Base-by-base conservation (phyloP, 2,113 vertebrate genomes). In the Carassius auratus region DNA sequence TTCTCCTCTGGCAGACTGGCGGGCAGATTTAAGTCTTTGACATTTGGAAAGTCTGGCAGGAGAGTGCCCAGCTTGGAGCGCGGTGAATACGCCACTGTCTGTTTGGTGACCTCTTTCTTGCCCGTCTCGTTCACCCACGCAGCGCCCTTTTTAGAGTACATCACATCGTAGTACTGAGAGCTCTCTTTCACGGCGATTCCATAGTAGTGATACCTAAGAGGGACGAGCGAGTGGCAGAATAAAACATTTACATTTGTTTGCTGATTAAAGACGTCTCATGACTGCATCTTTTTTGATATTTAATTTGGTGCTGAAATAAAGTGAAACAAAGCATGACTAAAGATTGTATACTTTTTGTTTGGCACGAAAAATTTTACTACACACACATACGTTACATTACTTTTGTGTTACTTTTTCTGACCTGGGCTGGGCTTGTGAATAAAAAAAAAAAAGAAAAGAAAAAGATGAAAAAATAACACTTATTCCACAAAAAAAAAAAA, bases 81-180 rank as follows among this genome's bases (percentile, higher is more conserved):
- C 77, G 98, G 98, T 95, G 98, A 99, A 96, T 99, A 99, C 5
- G 98, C 98, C 95, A 99, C 98, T 91, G 98, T 97, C 96, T 99
- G 98, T 92, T 99, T 99, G 90, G 96, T 98, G 92, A 98, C 97
- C 96, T 99, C 98, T 93, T 99, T 99, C 96, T 99, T 99, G 88
- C 98, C 98, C 0, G 97, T 97, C 93, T 99, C 98, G 64, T 98
- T 98, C 94, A 99, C 98, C 98, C 98, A 99, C 55, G 98, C 97
- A 4, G 98, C 97, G 89, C 98, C 98, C 93, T 99, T 99, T 93
- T 98, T 99, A 90, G 98, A 99, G 93, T 99, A 99, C 98, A 99
- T 99, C 94, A 99, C 97, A 71, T 99, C 98, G 61, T 99, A 99
- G 93, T 99, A 99, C 88, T 97, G 97, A 55, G 98, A 99, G 88